Conservation (phyloP, 2,888 invertebrate species). For the Tethea ocularis region DNA sequence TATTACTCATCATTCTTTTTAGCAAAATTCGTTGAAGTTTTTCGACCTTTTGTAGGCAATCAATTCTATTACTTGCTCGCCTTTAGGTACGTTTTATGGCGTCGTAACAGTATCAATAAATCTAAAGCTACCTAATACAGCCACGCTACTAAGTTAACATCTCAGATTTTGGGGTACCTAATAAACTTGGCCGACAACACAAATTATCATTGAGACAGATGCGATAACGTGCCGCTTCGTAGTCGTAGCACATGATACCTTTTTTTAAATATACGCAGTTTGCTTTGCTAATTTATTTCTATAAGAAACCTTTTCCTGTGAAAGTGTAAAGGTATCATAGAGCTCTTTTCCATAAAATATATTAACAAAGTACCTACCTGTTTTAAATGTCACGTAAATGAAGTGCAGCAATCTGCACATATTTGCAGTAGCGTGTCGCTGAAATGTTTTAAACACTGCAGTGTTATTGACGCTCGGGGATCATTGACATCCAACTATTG, state of each 20-base stretch:
- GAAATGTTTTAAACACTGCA: conserved; percentile 38
- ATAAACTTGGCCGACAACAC: conserved; percentile 29
- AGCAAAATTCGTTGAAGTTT: conserved; percentile 31
- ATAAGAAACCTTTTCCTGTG: too few species aligned
- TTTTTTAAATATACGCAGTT: too few species aligned
- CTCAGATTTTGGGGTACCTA: conserved; percentile 28
- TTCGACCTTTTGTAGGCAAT: conserved; percentile 27
- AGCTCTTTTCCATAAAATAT: too few species aligned
- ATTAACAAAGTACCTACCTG: too few species aligned
- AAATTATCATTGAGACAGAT: conserved; percentile 33
- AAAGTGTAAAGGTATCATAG: too few species aligned
- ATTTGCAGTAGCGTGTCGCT: not conserved
- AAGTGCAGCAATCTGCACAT: not conserved
- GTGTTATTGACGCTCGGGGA: conserved; percentile 33
- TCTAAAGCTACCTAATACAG: conserved; percentile 29
- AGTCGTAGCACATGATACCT: conserved; percentile 30
- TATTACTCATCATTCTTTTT: conserved; percentile 29
- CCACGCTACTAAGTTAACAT: conserved; percentile 25
- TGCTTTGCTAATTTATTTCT: too few species aligned
- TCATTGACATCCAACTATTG: conserved; percentile 50
- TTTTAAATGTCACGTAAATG: not conserved
- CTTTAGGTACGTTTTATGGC: conserved; percentile 37
- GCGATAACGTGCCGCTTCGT: conserved; percentile 31
- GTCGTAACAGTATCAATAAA: conserved; percentile 41
- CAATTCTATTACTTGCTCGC: conserved; percentile 28